Base-by-base conservation (phyloP, 2,113 vertebrate genomes). In the Perca schrenkii region DNA sequence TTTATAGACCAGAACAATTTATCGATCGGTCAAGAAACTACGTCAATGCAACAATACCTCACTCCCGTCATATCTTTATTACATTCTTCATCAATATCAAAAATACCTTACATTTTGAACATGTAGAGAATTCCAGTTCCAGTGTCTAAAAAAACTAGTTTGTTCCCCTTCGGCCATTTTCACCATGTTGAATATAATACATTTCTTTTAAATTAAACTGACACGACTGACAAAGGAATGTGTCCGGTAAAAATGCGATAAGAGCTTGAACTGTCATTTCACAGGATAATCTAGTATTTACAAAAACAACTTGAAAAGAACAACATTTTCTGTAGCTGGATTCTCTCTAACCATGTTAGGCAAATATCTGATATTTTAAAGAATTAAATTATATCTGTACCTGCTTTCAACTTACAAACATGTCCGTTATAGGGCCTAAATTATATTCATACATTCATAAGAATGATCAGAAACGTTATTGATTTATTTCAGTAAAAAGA, bases 101-200 rank as follows among this genome's bases (percentile, higher is more conserved):
- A 92, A 91, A 91, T 89, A 88, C 54, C 86, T 82, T 68, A 82
- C 79, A 86, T 63, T 87, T 47, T 77, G 43, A 31, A 8, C 6
- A 34, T 40, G 28, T 54, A 36, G 12, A 73, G 34, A 68, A 74
- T 56, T 62, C 2, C 2, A 17, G 17, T 34, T 58, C 52, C 11
- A 14, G 40, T 13, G 19, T 58, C n/a, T 31, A 25, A 34, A 34
- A 43, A 28, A 7, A 17, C 15, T 46, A 0, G 6, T 64, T 70
- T 85, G 65, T 80, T 82, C 57, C 74, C 61, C 7, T 67, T 72
- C 22, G 60, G 10, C 54, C 22, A 19, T 46, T 46, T 60, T 7
- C 0, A 21, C 21, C 31, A 47, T 12, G 53, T 57, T 46, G 46
- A 74, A 50, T 61, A 71, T 13, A 61, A 49, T 19, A 16, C 15